Conservation (phyloP, 2,888 invertebrate genomes). For the Luperina testacea region DNA sequence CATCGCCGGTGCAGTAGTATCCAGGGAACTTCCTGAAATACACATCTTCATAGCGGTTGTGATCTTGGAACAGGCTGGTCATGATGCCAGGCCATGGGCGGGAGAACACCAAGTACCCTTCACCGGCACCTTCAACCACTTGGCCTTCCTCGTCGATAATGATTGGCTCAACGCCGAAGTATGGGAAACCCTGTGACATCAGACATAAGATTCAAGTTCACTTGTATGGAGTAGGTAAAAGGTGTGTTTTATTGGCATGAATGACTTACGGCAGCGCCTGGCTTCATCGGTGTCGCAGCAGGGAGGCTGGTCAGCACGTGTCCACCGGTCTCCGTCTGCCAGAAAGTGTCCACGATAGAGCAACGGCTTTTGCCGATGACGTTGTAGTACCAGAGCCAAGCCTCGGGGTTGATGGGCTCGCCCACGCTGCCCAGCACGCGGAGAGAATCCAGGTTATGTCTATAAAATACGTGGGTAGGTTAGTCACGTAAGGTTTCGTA, state of each 20-base stretch:
- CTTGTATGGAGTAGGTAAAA: neutral
- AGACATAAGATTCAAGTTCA: neutral
- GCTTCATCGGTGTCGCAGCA: conserved; percentile 99
- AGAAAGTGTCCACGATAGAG: conserved; percentile 99
- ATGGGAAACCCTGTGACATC: conserved; percentile 95
- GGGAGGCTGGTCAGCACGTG: conserved; percentile 99
- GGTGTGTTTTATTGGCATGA: neutral
- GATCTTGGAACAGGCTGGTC: conserved; percentile 97
- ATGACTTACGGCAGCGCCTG: conserved; percentile 97
- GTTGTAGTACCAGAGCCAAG: conserved; percentile 98
- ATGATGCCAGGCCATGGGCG: conserved; percentile 99
- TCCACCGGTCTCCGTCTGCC: conserved; percentile 99
- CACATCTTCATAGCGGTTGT: conserved; percentile 96
- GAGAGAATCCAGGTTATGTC: conserved; percentile 91
- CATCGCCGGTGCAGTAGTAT: conserved; percentile 99
- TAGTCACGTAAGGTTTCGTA: neutral
- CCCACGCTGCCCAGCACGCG: conserved; percentile 98
- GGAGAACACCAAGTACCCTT: conserved; percentile 98
- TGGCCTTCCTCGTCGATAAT: conserved; percentile 96
- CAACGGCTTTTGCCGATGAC: conserved; percentile 95
- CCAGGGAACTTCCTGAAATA: conserved; percentile 99
- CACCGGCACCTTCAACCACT: conserved; percentile 96
- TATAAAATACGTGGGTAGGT: conserved; percentile 70
- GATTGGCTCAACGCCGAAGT: conserved; percentile 98
- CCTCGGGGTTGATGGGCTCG: conserved; percentile 99